Evolutionary conservation across 2,113 vertebrate species (phyloP).

Genomic region (Trinectes maculatus): DNA sequence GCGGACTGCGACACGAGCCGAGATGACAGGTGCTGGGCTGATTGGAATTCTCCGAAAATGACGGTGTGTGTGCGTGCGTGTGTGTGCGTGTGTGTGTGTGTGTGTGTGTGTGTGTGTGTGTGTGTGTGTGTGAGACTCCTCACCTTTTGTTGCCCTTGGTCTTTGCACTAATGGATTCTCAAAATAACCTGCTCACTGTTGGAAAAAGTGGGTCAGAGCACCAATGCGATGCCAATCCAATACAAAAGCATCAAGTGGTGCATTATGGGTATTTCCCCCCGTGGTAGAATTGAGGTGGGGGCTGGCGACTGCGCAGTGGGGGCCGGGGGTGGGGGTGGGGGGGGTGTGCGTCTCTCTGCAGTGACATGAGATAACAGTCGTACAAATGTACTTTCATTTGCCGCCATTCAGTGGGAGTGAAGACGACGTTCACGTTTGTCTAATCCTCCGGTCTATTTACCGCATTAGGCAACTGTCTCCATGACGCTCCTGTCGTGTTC

Average conservation of each 20-base stretch:
- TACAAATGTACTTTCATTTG: background rate
- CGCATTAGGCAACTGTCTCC: slow-evolving; percentile 28
- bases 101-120: background rate
- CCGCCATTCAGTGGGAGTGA: slow-evolving; percentile 2
- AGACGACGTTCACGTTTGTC: background rate
- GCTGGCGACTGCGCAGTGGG: slow-evolving; percentile 32
- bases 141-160: slow-evolving; percentile 54
- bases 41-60: background rate
- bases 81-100: background rate
- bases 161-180: slow-evolving; percentile 58
- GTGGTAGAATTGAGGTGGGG: slow-evolving; percentile 51
- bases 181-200: slow-evolving; percentile 69
- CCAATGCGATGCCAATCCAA: slow-evolving; percentile 32
- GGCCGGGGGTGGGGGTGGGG: too few relatives aligned
- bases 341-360: slow-evolving; percentile 40
- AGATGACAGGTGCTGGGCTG: background rate
- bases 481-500: slow-evolving; percentile 13
- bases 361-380: slow-evolving; percentile 20
- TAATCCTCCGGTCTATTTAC: background rate
- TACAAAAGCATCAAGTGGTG: slow-evolving; percentile 57
- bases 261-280: slow-evolving; percentile 69
- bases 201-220: slow-evolving; percentile 72
- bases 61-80: background rate
- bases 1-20: background rate
- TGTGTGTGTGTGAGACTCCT: slow-evolving; percentile 11